Evolutionary conservation across 2,888 invertebrate genomes (phyloP), one percentile per base, ranked within the genome.

Genomic region (Coenonympha glycerion): DNA sequence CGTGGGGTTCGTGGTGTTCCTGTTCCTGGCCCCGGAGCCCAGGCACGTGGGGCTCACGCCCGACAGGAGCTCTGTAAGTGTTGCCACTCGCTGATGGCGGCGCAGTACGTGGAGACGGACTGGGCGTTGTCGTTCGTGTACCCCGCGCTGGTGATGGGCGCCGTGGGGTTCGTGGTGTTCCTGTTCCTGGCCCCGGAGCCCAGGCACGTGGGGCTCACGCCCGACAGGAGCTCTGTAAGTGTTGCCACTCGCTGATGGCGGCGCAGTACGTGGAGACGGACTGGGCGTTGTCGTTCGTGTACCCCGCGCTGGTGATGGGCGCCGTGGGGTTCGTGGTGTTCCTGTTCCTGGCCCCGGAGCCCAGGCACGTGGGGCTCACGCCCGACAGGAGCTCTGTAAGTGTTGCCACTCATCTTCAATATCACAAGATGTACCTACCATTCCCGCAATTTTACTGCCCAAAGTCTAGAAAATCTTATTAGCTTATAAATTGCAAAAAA

Each of bases 101-200:
- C 95, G 0, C 79, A 90, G 41, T 98, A 92, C 78, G 96, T 98
- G 8, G 95, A 95, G 71, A 83, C 74, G 0, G 92, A 96, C 73
- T 98, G 98, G 98, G 92, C 95, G 0, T 78, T 95, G 44, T 97
- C 97, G 22, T 98, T 98, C 79, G 92, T 97, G 40, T 92, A 96
- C 60, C 98, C 98, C 4, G 97, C 95, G 13, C 79, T 93, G 40
- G 92, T 95, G 60, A 96, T 97, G 81, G 85, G 73, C 0, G 50
- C 33, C 0, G 84, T 89, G 16, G 96, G 93, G 1, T 89, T 93
- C 54, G 50, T 95, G 0, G 88, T 96, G 41, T 97, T 96, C 77
- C 80, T 97, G 52, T 93, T 97, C 68, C 82, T 98, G 24, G 92
- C 93, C 1, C 93, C 95, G n/a, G 92, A 92, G 65, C 97, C 97